phyloP scores from a whole-genome alignment of 2,113 vertebrate species.

The Chionomys nivalis region DNA sequence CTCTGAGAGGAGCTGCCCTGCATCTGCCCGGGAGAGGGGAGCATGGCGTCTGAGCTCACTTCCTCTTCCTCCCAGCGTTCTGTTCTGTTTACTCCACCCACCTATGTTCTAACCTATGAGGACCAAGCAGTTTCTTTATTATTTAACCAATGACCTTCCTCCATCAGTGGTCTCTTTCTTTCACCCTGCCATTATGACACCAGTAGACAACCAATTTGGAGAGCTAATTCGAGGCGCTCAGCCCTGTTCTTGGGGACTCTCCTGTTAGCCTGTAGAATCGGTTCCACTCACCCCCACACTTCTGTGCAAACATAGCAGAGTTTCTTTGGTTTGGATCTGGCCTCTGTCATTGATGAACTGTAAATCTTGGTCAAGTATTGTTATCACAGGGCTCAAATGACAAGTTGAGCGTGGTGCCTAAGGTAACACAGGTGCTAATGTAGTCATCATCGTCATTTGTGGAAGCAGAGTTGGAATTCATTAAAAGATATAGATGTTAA shows the following conservation, averaged over 20 bases:
- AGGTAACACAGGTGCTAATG: not conserved
- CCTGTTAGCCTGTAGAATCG: constrained; percentile 43
- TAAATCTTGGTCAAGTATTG: not conserved
- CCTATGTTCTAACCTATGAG: too few relatives aligned
- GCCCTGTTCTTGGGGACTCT: constrained; percentile 45
- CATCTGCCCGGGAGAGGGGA: too few relatives aligned
- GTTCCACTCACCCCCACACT: constrained; percentile 7
- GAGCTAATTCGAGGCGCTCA: constrained; percentile 48
- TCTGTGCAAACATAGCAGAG: not conserved
- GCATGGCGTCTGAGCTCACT: too few relatives aligned
- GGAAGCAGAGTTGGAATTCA: not conserved
- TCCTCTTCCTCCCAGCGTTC: too few relatives aligned
- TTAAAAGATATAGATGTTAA: not conserved
- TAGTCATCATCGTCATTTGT: not conserved
- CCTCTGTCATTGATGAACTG: not conserved
- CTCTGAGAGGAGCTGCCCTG: too few relatives aligned
- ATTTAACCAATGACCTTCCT: too few relatives aligned
- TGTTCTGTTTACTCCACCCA: too few relatives aligned
- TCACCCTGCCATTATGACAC: not conserved
- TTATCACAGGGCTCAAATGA: not conserved
- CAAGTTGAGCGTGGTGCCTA: not conserved
- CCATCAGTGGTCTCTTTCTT: constrained; percentile 38
- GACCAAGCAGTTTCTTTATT: too few relatives aligned
- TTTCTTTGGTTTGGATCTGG: constrained; percentile 19
- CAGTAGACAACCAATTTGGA: constrained; percentile 48